Conservation (phyloP, 92 coral and sea anemone species). For the Heliopora coerulea region DNA sequence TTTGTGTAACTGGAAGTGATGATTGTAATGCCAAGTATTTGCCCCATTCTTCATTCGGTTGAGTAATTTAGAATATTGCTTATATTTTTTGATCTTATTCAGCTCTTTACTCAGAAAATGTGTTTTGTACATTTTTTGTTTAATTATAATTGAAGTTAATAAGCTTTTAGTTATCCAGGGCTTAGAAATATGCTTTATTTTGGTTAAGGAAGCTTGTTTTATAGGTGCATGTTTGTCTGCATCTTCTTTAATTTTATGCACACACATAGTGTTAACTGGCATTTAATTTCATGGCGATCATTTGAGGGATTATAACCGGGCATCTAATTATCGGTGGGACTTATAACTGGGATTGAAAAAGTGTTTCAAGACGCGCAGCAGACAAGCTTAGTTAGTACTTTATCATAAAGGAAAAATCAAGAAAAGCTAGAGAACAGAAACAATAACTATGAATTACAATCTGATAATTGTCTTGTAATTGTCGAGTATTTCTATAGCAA, state of each 20-base stretch:
- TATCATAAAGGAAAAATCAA: background rate
- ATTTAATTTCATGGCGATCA: constrained; percentile 7
- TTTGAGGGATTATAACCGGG: background rate
- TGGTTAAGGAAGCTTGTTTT: constrained; percentile 20
- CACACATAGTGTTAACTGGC: background rate
- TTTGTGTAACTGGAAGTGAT: background rate
- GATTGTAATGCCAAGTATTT: background rate
- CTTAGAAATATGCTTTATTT: constrained; percentile 31
- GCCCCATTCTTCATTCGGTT: background rate
- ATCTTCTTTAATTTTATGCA: constrained; percentile 16
- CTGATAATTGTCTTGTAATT: constrained; percentile 55
- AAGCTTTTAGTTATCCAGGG: constrained; percentile 48
- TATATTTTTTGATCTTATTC: constrained; percentile 38
- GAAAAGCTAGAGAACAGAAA: constrained; percentile 31
- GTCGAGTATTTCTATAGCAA: no score
- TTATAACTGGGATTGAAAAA: constrained; percentile 14
- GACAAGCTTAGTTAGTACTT: background rate
- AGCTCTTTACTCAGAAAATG: constrained; percentile 36
- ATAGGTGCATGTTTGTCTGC: constrained; percentile 53
- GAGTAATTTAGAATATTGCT: constrained; percentile 47
- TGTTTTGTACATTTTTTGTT: constrained; percentile 35
- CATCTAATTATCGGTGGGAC: constrained; percentile 1
- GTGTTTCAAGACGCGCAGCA: constrained; percentile 32
- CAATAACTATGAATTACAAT: constrained; percentile 14
- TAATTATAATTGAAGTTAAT: constrained; percentile 38